Conservation (phyloP, 2,888 invertebrate genomes). For the Epiblema foenella region DNA sequence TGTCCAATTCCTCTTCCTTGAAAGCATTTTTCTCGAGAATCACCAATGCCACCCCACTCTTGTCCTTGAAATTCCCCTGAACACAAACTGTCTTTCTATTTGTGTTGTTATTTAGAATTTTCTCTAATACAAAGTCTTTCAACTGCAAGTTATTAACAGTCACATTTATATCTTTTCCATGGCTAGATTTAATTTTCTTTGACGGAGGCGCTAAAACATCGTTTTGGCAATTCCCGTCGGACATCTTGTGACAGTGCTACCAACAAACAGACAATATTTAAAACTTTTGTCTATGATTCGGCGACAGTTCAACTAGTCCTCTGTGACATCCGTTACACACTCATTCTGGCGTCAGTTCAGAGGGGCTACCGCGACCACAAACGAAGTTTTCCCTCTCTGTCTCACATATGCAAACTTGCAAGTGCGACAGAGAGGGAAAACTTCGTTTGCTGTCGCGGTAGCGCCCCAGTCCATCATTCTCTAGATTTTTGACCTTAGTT, state of each 20-base stretch:
- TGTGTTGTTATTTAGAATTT: conserved; percentile 89
- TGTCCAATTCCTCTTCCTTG: conserved; percentile 85
- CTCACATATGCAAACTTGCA: no score
- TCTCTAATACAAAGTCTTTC: conserved; percentile 87
- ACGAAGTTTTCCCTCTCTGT: no score
- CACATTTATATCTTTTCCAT: conserved; percentile 69
- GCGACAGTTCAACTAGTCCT: neutral
- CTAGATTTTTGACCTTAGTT: no score
- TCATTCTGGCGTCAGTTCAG: no score
- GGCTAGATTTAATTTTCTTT: conserved; percentile 76
- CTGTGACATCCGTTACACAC: no score
- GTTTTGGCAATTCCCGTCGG: conserved; percentile 72
- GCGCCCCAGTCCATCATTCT: no score
- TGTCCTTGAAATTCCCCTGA: conserved; percentile 87
- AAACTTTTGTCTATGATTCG: neutral
- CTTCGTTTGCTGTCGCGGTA: no score
- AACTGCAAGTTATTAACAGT: conserved; percentile 76
- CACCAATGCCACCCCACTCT: conserved; percentile 88
- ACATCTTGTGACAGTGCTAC: conserved; percentile 74
- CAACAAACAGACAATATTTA: conserved; percentile 41
- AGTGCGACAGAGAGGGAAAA: no score
- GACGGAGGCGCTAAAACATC: conserved; percentile 63
- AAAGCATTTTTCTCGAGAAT: conserved; percentile 94
- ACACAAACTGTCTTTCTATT: conserved; percentile 89
- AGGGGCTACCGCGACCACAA: no score